phyloP scores from a whole-genome alignment of 2,797 vertebrate genomes.

The Helarctos malayanus region DNA sequence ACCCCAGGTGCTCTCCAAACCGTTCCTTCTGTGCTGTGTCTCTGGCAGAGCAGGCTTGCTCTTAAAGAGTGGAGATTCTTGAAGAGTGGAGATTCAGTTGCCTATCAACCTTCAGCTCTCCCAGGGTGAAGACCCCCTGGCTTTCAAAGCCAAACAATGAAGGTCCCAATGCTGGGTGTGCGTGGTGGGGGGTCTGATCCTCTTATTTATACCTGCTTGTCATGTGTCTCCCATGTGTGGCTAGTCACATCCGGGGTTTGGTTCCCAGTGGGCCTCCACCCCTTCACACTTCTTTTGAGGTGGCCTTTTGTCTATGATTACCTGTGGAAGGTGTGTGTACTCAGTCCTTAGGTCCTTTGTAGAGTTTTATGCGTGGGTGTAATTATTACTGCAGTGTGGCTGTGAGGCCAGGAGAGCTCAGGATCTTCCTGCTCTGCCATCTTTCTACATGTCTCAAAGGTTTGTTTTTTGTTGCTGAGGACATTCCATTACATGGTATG shows the following conservation, averaged over 20 bases:
- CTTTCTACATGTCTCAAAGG: neutral
- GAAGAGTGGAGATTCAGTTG: neutral
- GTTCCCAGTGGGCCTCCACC: neutral
- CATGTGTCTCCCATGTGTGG: neutral
- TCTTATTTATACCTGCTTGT: neutral
- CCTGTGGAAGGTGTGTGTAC: neutral
- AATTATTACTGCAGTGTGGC: neutral
- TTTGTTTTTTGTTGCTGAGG: neutral
- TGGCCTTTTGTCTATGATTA: neutral
- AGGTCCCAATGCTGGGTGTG: neutral
- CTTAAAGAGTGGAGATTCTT: neutral
- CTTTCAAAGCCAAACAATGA: neutral
- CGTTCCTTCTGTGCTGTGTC: neutral
- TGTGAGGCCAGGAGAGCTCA: neutral
- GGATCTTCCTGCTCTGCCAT: neutral
- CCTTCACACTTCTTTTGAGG: neutral
- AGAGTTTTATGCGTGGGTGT: neutral
- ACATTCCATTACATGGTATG: neutral
- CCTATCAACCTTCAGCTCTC: neutral
- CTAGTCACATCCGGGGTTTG: neutral
- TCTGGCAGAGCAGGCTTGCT: neutral
- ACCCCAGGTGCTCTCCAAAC: neutral
- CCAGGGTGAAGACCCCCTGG: neutral
- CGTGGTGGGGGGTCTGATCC: neutral
- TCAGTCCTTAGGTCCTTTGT: neutral